Conservation (phyloP, 2,797 vertebrate species). For the Scarus forsteni region DNA sequence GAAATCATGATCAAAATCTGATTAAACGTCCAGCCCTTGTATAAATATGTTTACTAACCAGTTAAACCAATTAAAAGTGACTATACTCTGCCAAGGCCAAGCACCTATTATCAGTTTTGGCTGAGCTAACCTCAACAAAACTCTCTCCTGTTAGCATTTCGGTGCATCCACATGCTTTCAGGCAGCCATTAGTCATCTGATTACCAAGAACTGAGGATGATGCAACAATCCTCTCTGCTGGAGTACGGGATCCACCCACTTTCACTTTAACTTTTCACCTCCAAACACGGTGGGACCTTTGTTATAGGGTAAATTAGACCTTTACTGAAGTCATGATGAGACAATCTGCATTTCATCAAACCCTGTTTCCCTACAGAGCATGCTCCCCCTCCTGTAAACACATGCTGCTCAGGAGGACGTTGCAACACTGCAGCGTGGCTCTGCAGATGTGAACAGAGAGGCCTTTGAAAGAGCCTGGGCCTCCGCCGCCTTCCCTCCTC, state of each 20-base stretch:
- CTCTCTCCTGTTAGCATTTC: no score
- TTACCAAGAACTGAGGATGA: no score
- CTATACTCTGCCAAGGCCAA: no score
- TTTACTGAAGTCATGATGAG: slow-evolving; percentile 53
- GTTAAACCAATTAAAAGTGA: no score
- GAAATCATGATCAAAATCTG: no score
- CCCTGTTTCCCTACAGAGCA: slow-evolving; percentile 28
- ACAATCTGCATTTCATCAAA: slow-evolving; percentile 54
- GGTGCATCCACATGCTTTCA: no score
- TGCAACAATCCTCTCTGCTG: no score
- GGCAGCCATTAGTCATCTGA: no score
- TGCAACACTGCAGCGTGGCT: slow-evolving; percentile 43
- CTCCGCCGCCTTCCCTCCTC: slow-evolving; percentile 45
- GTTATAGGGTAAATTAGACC: slow-evolving; percentile 54
- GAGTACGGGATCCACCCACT: slow-evolving; percentile 6
- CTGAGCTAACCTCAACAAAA: no score
- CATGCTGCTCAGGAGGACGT: slow-evolving; percentile 28
- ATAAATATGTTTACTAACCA: no score
- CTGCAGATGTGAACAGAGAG: slow-evolving; percentile 67
- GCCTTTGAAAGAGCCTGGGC: slow-evolving; percentile 61
- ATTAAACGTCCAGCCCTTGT: no score
- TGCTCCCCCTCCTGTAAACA: slow-evolving; percentile 48
- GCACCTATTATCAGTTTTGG: no score
- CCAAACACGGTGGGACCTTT: slow-evolving; percentile 30
- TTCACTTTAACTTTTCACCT: slow-evolving; percentile 56